Evolutionary conservation across 64 coral and sea anemone species (phyloP).

Genomic region (Exaiptasia diaphana): DNA sequence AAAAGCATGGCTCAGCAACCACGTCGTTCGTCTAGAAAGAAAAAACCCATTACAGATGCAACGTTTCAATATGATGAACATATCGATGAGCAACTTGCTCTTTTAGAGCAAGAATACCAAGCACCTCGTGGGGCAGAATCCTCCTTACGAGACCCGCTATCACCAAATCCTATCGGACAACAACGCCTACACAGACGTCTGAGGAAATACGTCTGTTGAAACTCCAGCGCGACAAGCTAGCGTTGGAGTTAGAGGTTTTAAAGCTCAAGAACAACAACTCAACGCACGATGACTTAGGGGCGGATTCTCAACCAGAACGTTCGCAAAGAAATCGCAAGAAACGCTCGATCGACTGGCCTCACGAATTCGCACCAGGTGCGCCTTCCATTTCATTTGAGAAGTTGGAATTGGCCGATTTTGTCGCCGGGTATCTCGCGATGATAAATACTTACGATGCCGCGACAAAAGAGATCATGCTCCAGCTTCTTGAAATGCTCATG

Average conservation of each 20-base stretch:
- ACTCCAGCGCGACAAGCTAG: not conserved
- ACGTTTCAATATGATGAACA: not conserved
- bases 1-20: not conserved
- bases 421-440: not conserved
- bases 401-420: not conserved
- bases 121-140: not conserved
- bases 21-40: not conserved
- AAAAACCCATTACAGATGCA: not conserved
- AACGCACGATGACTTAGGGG: not conserved
- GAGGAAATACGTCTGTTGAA: not conserved
- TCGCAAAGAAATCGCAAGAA: not conserved
- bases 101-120: not conserved
- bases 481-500: conserved; percentile 14
- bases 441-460: not conserved
- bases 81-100: not conserved
- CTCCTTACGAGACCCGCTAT: not conserved
- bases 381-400: not conserved
- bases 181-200: not conserved
- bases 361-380: not conserved
- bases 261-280: not conserved
- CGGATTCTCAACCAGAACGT: not conserved
- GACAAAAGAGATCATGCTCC: not conserved
- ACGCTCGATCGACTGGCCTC: not conserved
- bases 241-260: not conserved
- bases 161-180: not conserved